Evolutionary conservation across 2,113 vertebrate species (phyloP).

Genomic region (Vombatus ursinus): DNA sequence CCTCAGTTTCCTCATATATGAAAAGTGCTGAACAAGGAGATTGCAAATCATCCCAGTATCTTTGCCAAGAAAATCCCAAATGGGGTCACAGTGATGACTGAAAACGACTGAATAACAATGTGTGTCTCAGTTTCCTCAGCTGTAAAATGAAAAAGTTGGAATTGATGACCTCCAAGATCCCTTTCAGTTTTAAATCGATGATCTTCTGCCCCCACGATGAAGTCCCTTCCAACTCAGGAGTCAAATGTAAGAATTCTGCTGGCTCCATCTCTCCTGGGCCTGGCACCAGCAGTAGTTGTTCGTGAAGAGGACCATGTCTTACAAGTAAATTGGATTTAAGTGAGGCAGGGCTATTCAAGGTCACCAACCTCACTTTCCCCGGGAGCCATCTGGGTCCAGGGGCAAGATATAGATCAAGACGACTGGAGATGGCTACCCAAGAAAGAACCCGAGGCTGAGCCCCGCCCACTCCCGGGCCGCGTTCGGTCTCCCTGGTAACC

Average conservation of each 20-base stretch:
- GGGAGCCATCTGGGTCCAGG: too few relatives aligned
- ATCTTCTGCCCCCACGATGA: neutral
- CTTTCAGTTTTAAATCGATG: neutral
- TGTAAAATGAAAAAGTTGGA: neutral
- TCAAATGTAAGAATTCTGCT: neutral
- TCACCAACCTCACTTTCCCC: too few relatives aligned
- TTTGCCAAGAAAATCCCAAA: too few relatives aligned
- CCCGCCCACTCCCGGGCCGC: neutral
- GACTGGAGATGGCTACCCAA: too few relatives aligned
- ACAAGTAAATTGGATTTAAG: too few relatives aligned
- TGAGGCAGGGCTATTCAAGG: too few relatives aligned
- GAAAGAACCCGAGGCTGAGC: neutral
- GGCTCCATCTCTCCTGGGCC: neutral
- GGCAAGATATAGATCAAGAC: too few relatives aligned
- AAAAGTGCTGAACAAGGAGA: neutral
- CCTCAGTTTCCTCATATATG: neutral
- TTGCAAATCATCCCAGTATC: neutral
- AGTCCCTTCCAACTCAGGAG: neutral
- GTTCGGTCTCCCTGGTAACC: constrained; percentile 30
- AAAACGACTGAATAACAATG: neutral
- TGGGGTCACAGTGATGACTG: too few relatives aligned
- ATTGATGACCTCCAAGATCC: neutral
- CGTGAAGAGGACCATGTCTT: too few relatives aligned
- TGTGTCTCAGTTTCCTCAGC: neutral
- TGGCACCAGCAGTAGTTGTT: neutral